Evolutionary conservation across 2,888 invertebrate genomes (phyloP), one percentile per base, ranked within the genome.

Genomic region (Aspidiotus rigidus): DNA sequence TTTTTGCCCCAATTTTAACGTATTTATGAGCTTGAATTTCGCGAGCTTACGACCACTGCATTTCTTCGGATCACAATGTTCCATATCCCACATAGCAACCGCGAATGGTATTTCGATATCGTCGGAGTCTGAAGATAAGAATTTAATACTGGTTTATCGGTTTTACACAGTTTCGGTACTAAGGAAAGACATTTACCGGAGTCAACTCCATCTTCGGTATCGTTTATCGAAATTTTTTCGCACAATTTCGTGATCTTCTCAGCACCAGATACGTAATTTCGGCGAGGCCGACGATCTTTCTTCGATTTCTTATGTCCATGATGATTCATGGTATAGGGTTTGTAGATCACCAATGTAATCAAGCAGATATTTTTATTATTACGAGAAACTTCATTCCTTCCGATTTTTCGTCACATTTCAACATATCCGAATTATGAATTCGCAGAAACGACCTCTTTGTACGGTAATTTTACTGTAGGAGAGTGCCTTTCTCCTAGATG

Each of bases 11-110:
- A 97, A 82, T 77, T 87, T 88, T 17, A 98, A 79, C 72, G 85
- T 86, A 76, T 86, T 87, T 59, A 96, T 88, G 61, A 94, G 81
- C 28, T 89, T 88, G 76, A 90, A 83, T 56, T 95, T 83, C 0
- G 85, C 82, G 7, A 97, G 80, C 80, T 97, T 97, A 73, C 95
- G 83, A 0, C 99, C 99, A 0, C 96, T 94, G 79, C 99, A 99
- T 77, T 94, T 92, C 77, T 91, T 94, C 0, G 98, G 98, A 79
- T 99, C 98, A 78, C 99, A 99, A 70, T 99, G 99, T 76, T 93
- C 93, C 67, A 99, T 83, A 77, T 99, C 99, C 97, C 99, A 99
- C 98, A 99, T 99, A 71, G 86, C 90, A 62, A 92, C 89, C 16
- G 84, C 84, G 78, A 90, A 95, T 5, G 78, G 72, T n/a, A 79